A percentile compares a stretch with the other conserved stretches of the same genome.
Evolutionary conservation across 2,113 vertebrate species (phyloP).

Genomic region (Plectropomus leopardus): DNA sequence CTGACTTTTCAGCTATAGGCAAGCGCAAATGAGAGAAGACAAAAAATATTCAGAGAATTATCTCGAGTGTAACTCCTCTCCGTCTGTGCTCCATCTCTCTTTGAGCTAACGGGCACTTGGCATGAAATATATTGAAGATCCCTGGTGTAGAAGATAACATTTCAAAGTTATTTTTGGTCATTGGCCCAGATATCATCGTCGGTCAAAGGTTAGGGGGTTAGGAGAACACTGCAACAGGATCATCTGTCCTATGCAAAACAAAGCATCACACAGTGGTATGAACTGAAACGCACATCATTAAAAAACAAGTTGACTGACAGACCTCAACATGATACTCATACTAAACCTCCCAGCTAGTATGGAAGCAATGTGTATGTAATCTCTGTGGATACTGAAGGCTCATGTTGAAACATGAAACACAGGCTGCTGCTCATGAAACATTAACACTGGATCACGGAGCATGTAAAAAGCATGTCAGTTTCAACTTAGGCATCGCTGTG

Average conservation of each 20-base stretch:
- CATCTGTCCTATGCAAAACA: not conserved
- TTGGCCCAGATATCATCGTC: not conserved
- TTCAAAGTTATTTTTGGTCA: not conserved
- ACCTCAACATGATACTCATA: conserved; percentile 16
- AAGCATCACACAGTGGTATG: not conserved
- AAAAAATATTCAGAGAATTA: no score
- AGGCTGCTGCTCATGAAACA: conserved; percentile 69
- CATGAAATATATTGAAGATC: no score
- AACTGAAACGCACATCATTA: conserved; percentile 13
- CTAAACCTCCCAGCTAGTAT: conserved; percentile 18
- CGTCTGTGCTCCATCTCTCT: no score
- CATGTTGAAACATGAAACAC: conserved; percentile 63
- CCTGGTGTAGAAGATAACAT: not conserved
- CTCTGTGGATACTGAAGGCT: conserved; percentile 16
- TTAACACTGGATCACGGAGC: conserved; percentile 70
- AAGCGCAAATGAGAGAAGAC: no score
- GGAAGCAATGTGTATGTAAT: conserved; percentile 8
- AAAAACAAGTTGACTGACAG: conserved; percentile 10
- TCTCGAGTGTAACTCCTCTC: no score
- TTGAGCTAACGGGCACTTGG: no score
- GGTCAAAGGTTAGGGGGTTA: conserved; percentile 26
- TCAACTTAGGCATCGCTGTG: conserved; percentile 29
- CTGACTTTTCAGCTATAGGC: no score
- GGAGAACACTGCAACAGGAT: conserved; percentile 12
- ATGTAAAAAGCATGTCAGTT: conserved; percentile 70